These are phyloP conservation scores for Andrena hattorfiana DNA, from an alignment of 2,888 invertebrate genomes.

Conservation along the genomic window DNA sequence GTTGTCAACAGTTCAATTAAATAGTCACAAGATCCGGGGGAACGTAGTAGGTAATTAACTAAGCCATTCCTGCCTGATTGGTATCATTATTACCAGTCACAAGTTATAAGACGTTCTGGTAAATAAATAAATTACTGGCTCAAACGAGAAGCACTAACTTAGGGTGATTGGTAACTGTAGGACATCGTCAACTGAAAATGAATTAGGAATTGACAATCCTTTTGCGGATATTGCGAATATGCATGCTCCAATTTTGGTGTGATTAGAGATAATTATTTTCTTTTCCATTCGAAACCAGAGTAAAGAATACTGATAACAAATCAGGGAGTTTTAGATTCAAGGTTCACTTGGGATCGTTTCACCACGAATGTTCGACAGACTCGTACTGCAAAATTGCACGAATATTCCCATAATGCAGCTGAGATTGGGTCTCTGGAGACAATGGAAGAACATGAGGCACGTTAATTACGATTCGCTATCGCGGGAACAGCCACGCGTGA, in stretches of 20 bases:
- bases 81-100: slow-evolving; percentile 17
- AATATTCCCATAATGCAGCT: slow-evolving; percentile 3
- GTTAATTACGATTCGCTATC: slow-evolving; percentile 1
- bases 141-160: not conserved
- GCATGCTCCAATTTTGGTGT: no score
- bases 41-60: slow-evolving; percentile 55
- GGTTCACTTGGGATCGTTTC: not conserved
- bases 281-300: not conserved
- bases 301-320: not conserved
- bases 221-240: no score
- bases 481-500: not conserved
- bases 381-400: slow-evolving; percentile 4
- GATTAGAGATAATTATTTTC: no score
- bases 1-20: slow-evolving; percentile 63
- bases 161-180: no score
- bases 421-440: slow-evolving; percentile 5
- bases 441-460: not conserved
- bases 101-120: not conserved
- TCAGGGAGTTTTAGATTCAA: not conserved
- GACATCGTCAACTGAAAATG: no score
- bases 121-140: slow-evolving; percentile 13
- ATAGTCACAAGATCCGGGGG: slow-evolving; percentile 18
- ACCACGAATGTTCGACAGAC: slow-evolving; percentile 2
- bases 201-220: no score
- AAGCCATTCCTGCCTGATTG: slow-evolving; percentile 43